Evolutionary conservation across 2,888 invertebrate species (phyloP).

Genomic region (Netelia inedita): DNA sequence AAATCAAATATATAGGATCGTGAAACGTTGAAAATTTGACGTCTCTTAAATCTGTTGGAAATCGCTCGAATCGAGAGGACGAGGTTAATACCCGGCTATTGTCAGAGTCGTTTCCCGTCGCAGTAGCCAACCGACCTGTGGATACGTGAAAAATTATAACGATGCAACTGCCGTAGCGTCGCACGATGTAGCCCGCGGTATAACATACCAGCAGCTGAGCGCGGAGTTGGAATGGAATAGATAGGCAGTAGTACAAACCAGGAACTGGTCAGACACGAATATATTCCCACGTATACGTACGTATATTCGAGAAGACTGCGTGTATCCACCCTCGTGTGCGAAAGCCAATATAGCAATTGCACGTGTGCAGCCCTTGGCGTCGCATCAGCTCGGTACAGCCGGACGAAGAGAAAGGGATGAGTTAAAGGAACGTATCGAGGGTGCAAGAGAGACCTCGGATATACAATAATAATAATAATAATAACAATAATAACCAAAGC

Average conservation of each 20-base stretch:
- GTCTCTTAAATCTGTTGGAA: too few species aligned
- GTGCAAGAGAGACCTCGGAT: conserved; percentile 19
- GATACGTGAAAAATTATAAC: conserved; percentile 7
- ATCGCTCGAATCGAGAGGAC: neutral
- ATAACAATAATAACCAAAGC: conserved; percentile 44
- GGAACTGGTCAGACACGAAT: conserved; percentile 62
- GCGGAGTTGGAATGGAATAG: conserved; percentile 27
- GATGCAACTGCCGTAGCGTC: neutral
- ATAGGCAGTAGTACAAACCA: conserved; percentile 54
- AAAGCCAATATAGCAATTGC: conserved; percentile 39
- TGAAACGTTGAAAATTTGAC: too few species aligned
- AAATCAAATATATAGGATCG: too few species aligned
- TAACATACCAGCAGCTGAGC: conserved; percentile 15
- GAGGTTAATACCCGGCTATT: neutral
- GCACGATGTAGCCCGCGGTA: conserved; percentile 2
- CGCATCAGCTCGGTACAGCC: conserved; percentile 30
- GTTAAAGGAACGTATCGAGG: conserved; percentile 41
- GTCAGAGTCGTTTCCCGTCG: neutral
- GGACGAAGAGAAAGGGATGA: conserved; percentile 35
- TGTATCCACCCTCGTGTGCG: neutral
- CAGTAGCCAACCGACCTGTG: neutral
- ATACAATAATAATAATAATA: conserved; percentile 26
- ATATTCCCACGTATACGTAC: neutral
- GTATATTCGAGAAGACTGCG: neutral
- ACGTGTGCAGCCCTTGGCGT: conserved; percentile 48